Evolutionary conservation across 2,113 vertebrate species (phyloP).

Genomic region (Picathartes gymnocephalus): DNA sequence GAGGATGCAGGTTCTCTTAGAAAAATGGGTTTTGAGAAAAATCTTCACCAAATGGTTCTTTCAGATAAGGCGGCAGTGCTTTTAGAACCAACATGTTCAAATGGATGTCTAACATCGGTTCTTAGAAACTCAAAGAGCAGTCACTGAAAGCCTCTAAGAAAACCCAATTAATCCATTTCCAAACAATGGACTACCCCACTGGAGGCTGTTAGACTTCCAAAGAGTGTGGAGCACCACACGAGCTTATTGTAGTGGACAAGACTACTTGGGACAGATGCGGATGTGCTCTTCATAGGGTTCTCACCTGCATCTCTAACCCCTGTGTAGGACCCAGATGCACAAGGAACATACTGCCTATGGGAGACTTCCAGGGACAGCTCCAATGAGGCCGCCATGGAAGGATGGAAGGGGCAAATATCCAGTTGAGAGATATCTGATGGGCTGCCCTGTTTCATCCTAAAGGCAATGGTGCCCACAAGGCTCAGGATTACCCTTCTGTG

Average conservation of each 20-base stretch:
- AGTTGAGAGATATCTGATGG: neutral
- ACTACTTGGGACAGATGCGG: neutral
- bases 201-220: neutral
- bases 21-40: neutral
- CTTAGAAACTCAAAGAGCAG: neutral
- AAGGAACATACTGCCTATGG: neutral
- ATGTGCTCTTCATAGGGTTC: neutral
- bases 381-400: neutral
- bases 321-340: neutral
- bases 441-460: neutral
- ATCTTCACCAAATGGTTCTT: neutral
- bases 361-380: neutral
- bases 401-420: neutral
- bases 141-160: neutral
- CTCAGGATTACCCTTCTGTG: neutral
- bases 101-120: neutral
- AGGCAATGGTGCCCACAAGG: neutral
- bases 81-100: neutral
- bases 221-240: fast-evolving
- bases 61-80: neutral
- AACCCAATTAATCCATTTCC: neutral
- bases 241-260: neutral
- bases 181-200: neutral
- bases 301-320: neutral
- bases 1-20: neutral